Conservation (phyloP, 2,797 vertebrate species). For the Thunnus albacares region DNA sequence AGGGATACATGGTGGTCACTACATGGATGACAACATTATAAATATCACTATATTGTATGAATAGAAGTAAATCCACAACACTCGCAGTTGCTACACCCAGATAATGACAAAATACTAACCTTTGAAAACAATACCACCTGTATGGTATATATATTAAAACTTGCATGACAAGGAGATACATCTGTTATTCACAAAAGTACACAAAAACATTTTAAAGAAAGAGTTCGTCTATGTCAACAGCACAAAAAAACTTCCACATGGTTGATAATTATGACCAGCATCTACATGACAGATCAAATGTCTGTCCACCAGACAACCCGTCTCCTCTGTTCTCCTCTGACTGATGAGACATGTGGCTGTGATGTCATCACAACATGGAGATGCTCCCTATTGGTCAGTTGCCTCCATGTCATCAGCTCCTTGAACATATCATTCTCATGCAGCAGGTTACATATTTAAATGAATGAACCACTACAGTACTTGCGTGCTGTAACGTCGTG, state of each 20-base stretch:
- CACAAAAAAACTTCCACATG: neutral
- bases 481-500: slow-evolving; percentile 18
- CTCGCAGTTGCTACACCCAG: neutral
- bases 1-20: neutral
- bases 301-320: slow-evolving; percentile 13
- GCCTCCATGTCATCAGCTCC: slow-evolving; percentile 9
- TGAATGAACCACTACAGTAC: slow-evolving; percentile 6
- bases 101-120: neutral
- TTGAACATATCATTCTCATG: slow-evolving; percentile 27
- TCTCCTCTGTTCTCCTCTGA: slow-evolving; percentile 16
- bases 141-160: neutral
- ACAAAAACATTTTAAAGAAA: neutral
- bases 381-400: slow-evolving; percentile 24
- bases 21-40: neutral
- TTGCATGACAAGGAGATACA: neutral
- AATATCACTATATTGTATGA: neutral
- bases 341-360: slow-evolving; percentile 35
- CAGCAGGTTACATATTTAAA: slow-evolving; percentile 22
- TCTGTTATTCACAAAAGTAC: neutral
- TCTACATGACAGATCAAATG: neutral
- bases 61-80: neutral
- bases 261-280: neutral
- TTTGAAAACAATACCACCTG: neutral
- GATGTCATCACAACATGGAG: slow-evolving; percentile 53
- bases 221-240: neutral